Conservation (phyloP, 2,113 vertebrate genomes). For the Alligator sinensis region DNA sequence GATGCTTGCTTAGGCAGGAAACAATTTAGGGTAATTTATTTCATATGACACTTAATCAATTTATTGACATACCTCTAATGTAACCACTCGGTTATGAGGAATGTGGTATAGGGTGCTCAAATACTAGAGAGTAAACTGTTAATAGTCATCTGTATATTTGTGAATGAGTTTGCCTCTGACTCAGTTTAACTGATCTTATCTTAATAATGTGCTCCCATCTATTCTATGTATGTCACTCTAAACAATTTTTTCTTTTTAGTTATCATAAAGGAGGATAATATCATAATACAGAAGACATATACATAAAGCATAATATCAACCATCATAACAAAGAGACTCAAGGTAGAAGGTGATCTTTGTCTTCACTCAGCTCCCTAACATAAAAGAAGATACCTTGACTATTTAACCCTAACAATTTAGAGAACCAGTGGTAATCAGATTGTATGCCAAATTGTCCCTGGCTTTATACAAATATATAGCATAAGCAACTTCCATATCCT, state of each 20-base stretch:
- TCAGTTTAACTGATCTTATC: background rate
- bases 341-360: accelerated
- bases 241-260: background rate
- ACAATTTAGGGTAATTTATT: background rate
- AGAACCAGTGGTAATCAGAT: background rate
- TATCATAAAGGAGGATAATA: background rate
- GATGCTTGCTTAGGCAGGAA: background rate
- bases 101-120: background rate
- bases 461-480: background rate
- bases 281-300: too few relatives aligned
- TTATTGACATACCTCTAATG: background rate
- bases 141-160: background rate
- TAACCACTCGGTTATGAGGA: background rate
- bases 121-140: background rate
- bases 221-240: background rate
- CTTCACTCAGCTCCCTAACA: background rate
- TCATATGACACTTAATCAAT: background rate
- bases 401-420: background rate
- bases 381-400: background rate
- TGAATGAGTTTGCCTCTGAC: background rate
- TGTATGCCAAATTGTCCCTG: background rate
- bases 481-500: background rate
- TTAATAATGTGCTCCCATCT: background rate
- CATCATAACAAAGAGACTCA: background rate
- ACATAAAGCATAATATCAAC: background rate